Base-by-base conservation (phyloP, 1,140 invertebrate species). In the Diploscapter pachys region DNA sequence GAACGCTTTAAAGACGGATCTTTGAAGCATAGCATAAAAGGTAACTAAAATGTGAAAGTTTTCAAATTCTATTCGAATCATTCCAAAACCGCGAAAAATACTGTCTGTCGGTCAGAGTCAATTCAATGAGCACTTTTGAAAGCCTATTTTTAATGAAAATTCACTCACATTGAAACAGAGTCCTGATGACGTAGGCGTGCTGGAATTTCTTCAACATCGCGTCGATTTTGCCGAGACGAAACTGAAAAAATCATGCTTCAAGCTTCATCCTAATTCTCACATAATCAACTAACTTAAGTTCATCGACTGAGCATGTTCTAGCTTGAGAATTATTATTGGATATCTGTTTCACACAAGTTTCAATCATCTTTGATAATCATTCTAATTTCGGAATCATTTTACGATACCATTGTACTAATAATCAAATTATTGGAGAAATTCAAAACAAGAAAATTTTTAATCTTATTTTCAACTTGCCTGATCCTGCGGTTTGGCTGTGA, bases 141-240 rank as follows among this genome's bases (percentile, higher is more conserved):
- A 50, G 4, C 4, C 4, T 31, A 0, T 55, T 5, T 50, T 54
- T 4, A 3, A 72, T 3, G 3, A 5, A 54, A 31, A 31, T 6
- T 3, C 2, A 57, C 52, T 49, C 66, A 76, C 69, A 49, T 3
- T 49, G n/a, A 50, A 76, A 76, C 48, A 76, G 48, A 11, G 62
- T 52, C 31, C 57, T 57, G 50, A 80, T 80, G 3, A 76, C 68
- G 3, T 64, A 56, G 51, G 71, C 70, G 50, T 78, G 77, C 52
- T 72, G 72, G n/a, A 59, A 78, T 49, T 59, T 66, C 48, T 62
- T 57, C 8, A 76, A 48, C 62, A 72, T 59, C 63, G n/a, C n/a
- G 63, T 76, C 75, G 6, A 71, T 51, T 48, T 66, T 55, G 4
- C 52, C 31, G n/a, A 76, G 48, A 53, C 68, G 71, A 56, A 72